Conservation (phyloP, 2,113 vertebrate genomes). For the Bubo bubo region DNA sequence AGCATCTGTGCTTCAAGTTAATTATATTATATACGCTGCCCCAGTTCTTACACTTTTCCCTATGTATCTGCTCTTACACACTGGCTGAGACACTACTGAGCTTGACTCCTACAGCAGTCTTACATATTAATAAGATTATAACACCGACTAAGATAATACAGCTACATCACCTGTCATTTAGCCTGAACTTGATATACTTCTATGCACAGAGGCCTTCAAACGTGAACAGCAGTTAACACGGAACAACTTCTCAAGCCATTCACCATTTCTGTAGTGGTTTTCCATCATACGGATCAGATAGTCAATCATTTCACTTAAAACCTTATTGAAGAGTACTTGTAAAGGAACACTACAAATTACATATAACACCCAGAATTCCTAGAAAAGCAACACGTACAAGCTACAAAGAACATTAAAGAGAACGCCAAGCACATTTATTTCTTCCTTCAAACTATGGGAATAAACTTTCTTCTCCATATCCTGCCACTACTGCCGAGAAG, state of each 20-base stretch:
- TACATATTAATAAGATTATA: background rate
- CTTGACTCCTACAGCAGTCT: background rate
- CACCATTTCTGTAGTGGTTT: background rate
- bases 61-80: background rate
- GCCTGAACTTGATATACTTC: background rate
- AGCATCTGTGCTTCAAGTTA: background rate
- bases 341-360: background rate
- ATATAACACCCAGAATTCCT: background rate
- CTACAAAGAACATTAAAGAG: background rate
- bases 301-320: background rate
- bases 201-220: background rate
- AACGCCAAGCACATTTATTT: background rate
- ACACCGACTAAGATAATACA: background rate
- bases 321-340: background rate
- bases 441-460: background rate
- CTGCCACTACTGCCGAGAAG: background rate
- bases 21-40: background rate
- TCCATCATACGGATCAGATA: background rate
- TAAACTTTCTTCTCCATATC: background rate
- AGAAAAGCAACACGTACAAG: background rate
- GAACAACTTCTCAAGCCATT: background rate
- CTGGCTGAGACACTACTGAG: background rate
- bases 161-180: background rate
- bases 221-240: background rate
- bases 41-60: background rate